These are phyloP conservation scores for Empis livida DNA, from an alignment of 2,888 invertebrate genomes.

Conservation along the genomic window DNA sequence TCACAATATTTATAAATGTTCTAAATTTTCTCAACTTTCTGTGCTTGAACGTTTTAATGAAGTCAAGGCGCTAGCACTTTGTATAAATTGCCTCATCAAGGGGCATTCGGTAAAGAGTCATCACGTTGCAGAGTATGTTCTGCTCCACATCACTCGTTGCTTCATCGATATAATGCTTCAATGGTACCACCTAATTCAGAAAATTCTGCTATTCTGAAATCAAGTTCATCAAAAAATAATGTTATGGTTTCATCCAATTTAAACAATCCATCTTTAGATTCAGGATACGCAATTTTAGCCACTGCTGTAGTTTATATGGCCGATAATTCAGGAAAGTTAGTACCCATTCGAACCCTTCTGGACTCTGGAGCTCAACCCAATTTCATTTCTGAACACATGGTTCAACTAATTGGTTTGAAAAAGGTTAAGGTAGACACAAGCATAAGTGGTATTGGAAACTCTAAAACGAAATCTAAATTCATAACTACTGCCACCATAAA, in stretches of 20 bases:
- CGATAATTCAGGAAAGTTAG: neutral
- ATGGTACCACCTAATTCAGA: neutral
- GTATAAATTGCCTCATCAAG: slow-evolving; percentile 4
- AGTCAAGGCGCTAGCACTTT: neutral
- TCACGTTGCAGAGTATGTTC: slow-evolving; percentile 3
- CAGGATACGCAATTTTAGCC: neutral
- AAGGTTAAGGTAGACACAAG: neutral
- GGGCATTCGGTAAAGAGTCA: slow-evolving; percentile 3
- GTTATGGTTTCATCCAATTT: neutral
- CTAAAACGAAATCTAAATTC: neutral
- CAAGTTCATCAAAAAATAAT: neutral
- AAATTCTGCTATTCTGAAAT: neutral
- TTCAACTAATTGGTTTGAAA: neutral
- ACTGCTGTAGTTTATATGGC: neutral
- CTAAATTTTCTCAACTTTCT: neutral
- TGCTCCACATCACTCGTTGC: slow-evolving; percentile 2
- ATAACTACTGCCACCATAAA: neutral
- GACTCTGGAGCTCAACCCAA: neutral
- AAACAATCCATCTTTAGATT: neutral
- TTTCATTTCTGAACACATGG: neutral
- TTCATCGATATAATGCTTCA: slow-evolving; percentile 1
- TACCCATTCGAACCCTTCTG: neutral
- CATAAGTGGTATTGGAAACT: neutral
- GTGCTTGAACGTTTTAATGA: neutral
- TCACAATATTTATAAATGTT: neutral